phyloP scores from a whole-genome alignment of 1,140 invertebrate species.

The Colletes latitarsis region DNA sequence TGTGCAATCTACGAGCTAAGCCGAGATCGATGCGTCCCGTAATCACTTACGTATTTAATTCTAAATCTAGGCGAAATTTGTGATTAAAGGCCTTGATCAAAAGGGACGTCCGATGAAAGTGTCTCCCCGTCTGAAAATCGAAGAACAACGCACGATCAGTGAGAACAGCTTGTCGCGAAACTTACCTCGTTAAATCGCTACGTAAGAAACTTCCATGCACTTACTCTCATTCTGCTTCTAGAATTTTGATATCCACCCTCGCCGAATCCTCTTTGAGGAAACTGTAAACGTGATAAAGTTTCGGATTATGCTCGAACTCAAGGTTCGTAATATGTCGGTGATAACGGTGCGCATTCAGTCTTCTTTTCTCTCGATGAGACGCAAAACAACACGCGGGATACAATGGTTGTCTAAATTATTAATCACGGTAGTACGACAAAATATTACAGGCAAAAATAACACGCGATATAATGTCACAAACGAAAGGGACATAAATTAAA shows the following conservation, averaged over 20 bases:
- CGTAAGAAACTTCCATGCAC: constrained; percentile 54
- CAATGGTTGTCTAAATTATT: too few species aligned
- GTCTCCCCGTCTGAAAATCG: constrained; percentile 92
- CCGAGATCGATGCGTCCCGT: constrained; percentile 77
- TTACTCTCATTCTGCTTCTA: constrained; percentile 80
- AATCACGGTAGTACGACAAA: too few species aligned
- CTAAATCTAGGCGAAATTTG: constrained; percentile 96
- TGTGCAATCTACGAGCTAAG: neutral
- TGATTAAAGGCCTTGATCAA: constrained; percentile 98
- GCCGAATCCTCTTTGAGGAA: constrained; percentile 79
- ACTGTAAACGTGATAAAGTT: constrained; percentile 69
- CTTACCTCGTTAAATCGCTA: neutral
- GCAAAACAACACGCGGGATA: too few species aligned
- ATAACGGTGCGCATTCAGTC: too few species aligned
- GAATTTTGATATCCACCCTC: constrained; percentile 78
- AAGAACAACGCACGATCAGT: constrained; percentile 3
- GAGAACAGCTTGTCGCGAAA: neutral
- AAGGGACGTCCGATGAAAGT: constrained; percentile 95
- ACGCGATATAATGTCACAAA: too few species aligned
- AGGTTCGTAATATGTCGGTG: too few species aligned
- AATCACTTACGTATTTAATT: constrained; percentile 96
- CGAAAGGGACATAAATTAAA: too few species aligned
- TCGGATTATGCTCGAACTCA: neutral
- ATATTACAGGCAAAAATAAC: too few species aligned
- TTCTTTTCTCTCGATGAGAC: neutral